phyloP scores from a whole-genome alignment of 2,888 invertebrate species.

The Tetrapedia diversipes region DNA sequence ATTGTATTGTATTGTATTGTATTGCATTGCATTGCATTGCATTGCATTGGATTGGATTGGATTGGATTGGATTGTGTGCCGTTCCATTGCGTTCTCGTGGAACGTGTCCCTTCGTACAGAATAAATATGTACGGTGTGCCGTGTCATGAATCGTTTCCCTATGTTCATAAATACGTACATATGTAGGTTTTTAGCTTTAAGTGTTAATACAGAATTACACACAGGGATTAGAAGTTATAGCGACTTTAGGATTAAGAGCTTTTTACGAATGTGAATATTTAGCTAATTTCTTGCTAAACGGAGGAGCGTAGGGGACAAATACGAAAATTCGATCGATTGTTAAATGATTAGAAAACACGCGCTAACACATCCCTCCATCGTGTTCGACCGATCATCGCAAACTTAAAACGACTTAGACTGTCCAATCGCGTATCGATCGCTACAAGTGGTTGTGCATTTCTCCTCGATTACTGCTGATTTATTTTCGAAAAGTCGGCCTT shows the following conservation, averaged over 20 bases:
- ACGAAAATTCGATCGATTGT: neutral
- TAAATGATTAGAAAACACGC: neutral
- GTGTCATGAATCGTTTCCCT: conserved; percentile 66
- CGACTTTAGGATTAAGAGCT: conserved; percentile 59
- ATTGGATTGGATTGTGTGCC: too few relatives aligned
- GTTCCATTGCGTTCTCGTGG: too few relatives aligned
- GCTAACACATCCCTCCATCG: neutral
- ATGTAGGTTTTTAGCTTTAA: conserved; percentile 62
- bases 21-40: too few relatives aligned
- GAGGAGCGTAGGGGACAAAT: neutral
- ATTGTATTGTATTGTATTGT: neutral
- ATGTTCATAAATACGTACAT: conserved; percentile 55
- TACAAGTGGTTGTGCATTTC: conserved; percentile 52
- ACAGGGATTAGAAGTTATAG: conserved; percentile 70
- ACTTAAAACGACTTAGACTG: conserved; percentile 22
- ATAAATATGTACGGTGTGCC: conserved; percentile 17
- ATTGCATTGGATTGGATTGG: too few relatives aligned
- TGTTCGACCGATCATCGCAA: neutral
- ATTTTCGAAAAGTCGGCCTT: conserved; percentile 15
- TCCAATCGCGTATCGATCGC: conserved; percentile 55
- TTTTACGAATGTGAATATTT: conserved; percentile 63
- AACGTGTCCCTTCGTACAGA: too few relatives aligned
- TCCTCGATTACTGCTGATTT: conserved; percentile 27
- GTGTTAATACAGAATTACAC: conserved; percentile 67
- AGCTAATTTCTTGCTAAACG: conserved; percentile 45